These are phyloP conservation scores for Onthophagus taurus DNA, from an alignment of 1,140 invertebrate species.

Conservation along the genomic window DNA sequence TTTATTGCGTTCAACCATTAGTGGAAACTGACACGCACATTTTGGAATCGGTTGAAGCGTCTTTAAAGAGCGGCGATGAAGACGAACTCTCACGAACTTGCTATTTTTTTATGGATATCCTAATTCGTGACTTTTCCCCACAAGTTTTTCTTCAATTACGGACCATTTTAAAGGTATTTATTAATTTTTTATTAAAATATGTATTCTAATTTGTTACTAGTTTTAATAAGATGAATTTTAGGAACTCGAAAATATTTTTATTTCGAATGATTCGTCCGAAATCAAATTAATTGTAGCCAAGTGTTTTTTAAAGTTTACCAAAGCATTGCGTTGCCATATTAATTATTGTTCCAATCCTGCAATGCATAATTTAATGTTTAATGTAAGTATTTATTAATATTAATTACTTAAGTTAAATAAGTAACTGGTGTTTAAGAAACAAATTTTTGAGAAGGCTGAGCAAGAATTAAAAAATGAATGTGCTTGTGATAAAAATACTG, in stretches of 20 bases:
- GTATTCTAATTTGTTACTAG: too few species aligned
- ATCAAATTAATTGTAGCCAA: slow-evolving; percentile 34
- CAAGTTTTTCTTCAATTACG: slow-evolving; percentile 61
- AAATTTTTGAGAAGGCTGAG: too few species aligned
- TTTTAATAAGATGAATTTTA: too few species aligned
- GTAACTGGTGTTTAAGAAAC: too few species aligned
- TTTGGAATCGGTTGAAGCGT: slow-evolving; percentile 31
- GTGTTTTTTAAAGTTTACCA: slow-evolving; percentile 40
- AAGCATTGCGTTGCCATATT: slow-evolving; percentile 38
- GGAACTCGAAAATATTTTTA: slow-evolving; percentile 25
- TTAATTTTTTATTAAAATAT: too few species aligned
- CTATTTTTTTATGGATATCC: slow-evolving; percentile 54
- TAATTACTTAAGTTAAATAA: too few species aligned
- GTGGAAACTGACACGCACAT: slow-evolving; percentile 32
- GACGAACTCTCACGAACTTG: slow-evolving; percentile 35
- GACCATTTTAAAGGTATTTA: slow-evolving; percentile 45
- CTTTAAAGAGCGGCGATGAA: slow-evolving; percentile 26
- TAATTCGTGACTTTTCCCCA: slow-evolving; percentile 57
- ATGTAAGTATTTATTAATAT: slow-evolving; percentile 21
- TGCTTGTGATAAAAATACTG: too few species aligned
- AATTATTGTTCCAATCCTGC: slow-evolving; percentile 43
- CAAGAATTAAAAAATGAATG: too few species aligned
- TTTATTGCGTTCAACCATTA: too few species aligned
- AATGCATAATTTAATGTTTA: slow-evolving; percentile 40
- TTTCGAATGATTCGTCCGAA: slow-evolving; percentile 23